phyloP scores from a whole-genome alignment of 2,888 invertebrate genomes.

The Zhuqinia jingwanae region DNA sequence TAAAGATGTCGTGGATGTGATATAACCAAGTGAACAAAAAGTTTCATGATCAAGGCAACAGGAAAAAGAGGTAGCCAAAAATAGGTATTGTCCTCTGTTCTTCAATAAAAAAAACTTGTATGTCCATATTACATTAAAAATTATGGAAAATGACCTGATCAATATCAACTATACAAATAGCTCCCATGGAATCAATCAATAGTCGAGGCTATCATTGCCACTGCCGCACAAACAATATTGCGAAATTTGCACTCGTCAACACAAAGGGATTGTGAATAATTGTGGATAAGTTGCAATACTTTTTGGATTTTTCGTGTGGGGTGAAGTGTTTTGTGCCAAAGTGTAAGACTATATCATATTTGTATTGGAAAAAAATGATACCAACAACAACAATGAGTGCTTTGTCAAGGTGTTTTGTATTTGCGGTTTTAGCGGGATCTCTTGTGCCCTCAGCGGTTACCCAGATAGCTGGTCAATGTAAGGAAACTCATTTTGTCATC shows the following conservation, averaged over 20 bases:
- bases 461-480: constrained; percentile 72
- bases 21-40: not conserved
- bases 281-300: not conserved
- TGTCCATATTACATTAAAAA: too few species aligned
- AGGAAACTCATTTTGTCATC: too few species aligned
- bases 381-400: constrained; percentile 32
- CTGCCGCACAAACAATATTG: not conserved
- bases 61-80: not conserved
- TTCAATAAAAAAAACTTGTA: not conserved
- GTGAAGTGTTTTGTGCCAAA: constrained; percentile 30
- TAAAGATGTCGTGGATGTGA: not conserved
- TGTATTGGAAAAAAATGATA: too few species aligned
- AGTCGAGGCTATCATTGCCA: constrained; percentile 12
- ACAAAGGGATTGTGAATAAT: not conserved
- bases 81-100: not conserved
- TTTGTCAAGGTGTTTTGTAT: constrained; percentile 37
- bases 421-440: constrained; percentile 63
- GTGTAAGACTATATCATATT: not conserved
- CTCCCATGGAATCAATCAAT: not conserved
- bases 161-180: not conserved
- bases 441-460: constrained; percentile 65
- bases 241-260: not conserved
- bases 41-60: not conserved
- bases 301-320: not conserved
- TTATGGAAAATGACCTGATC: constrained; percentile 16